phyloP scores from a whole-genome alignment of 2,113 vertebrate genomes.

The Calyptomena viridis region DNA sequence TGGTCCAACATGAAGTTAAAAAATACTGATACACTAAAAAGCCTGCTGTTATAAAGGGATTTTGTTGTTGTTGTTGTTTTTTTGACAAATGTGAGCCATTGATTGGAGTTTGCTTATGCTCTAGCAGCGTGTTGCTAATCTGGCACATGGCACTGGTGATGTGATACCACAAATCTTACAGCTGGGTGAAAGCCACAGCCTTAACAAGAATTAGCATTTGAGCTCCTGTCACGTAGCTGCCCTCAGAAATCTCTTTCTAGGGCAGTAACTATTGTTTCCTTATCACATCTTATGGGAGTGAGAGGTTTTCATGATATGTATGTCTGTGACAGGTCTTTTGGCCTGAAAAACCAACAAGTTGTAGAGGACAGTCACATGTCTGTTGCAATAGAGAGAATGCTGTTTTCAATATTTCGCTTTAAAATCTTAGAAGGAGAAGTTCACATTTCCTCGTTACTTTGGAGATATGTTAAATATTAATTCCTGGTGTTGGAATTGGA shows the following conservation, averaged over 20 bases:
- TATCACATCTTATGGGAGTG: not conserved
- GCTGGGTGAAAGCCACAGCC: constrained; percentile 21
- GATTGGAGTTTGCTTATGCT: not conserved
- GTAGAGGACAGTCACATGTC: not conserved
- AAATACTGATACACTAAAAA: not conserved
- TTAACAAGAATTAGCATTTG: not conserved
- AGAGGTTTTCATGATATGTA: not conserved
- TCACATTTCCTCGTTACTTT: not conserved
- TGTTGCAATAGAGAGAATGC: not conserved
- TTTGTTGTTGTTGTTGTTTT: not conserved
- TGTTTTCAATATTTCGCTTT: not conserved
- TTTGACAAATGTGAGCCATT: constrained; percentile 8
- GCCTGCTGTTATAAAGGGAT: not conserved
- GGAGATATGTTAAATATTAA: not conserved
- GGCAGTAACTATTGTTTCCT: not conserved
- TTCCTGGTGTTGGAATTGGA: not conserved
- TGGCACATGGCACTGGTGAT: not conserved
- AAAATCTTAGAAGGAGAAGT: not conserved
- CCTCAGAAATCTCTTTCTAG: not conserved
- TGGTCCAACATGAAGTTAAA: not conserved
- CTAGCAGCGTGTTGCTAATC: not conserved
- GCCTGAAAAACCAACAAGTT: not conserved
- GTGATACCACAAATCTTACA: not conserved
- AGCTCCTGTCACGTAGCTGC: not conserved
- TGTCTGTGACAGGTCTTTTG: not conserved